Conservation (phyloP, 2,113 vertebrate genomes). For the Calyptomena viridis region DNA sequence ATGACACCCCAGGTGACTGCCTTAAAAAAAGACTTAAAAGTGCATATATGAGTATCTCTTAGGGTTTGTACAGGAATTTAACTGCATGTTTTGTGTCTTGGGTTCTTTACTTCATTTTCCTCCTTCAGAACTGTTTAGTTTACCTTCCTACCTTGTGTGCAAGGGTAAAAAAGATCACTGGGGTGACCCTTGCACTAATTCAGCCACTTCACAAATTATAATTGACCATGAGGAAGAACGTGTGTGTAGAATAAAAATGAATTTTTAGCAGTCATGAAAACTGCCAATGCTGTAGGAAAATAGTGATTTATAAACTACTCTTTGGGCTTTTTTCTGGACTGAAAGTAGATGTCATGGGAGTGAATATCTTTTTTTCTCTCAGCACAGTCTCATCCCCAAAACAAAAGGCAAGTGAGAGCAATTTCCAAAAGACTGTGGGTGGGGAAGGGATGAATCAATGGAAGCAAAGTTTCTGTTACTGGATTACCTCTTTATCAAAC, state of each 20-base stretch:
- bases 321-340: not conserved
- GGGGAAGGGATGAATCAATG: not conserved
- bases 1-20: not conserved
- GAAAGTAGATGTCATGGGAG: not conserved
- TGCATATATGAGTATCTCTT: not conserved
- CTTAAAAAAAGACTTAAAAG: not conserved
- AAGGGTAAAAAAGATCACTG: not conserved
- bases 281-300: not conserved
- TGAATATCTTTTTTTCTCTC: not conserved
- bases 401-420: not conserved
- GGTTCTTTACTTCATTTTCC: not conserved
- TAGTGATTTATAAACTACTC: not conserved
- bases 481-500: not conserved
- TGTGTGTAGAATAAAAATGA: not conserved
- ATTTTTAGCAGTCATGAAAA: not conserved
- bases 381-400: not conserved
- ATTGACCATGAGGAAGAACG: not conserved
- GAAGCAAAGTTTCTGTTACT: not conserved
- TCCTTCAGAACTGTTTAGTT: not conserved
- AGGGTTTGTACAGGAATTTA: not conserved
- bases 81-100: not conserved
- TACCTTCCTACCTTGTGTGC: not conserved
- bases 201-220: not conserved
- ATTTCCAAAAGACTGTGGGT: not conserved
- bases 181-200: not conserved